Evolutionary conservation across 2,888 invertebrate species (phyloP), one percentile per base, ranked within the genome.

Genomic region (Halocaridina rubra): DNA sequence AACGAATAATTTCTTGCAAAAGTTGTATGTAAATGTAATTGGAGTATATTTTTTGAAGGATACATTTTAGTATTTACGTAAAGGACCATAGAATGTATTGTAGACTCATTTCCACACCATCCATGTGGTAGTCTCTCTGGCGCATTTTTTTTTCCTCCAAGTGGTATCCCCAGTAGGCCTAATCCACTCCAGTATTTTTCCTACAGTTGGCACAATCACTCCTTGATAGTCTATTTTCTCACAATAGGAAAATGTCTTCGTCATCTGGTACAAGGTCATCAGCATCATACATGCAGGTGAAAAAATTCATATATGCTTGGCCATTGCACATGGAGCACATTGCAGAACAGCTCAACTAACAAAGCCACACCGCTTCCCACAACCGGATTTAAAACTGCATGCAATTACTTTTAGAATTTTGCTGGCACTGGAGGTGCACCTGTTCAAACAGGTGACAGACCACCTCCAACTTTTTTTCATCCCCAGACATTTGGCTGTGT

Each of bases 241-340:
- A n/a, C n/a, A n/a, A n/a, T n/a, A n/a, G n/a, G n/a, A n/a, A n/a
- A n/a, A n/a, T n/a, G n/a, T n/a, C 32, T 72, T 71, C 57, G 71
- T 80, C 57, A 24, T 80, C 80, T 57, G 78, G 64, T 32, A 24
- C 33, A 32, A 64, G 64, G 72, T 80, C 71, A 72, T 72, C 71
- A 30, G 72, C 32, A 57, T 1, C 1, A 72, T 71, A 33, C 80
- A 71, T 72, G 53, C n/a, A 59, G 32, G 39, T 33, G 24, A 74
- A n/a, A 61, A 78, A 67, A 85, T 88, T 88, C 19, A 87, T 87
- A 85, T 89, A 89, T 84, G 89, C 88, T 79, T 84, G 84, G 72
- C 88, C 88, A 75, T 84, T 89, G 87, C 89, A 89, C 88, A 88
- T 89, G 84, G 87, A 88, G 84, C 89, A 89, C 82, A 88, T 88